Evolutionary conservation across 2,888 invertebrate genomes (phyloP).

Genomic region (Chymomyza fuscimana): DNA sequence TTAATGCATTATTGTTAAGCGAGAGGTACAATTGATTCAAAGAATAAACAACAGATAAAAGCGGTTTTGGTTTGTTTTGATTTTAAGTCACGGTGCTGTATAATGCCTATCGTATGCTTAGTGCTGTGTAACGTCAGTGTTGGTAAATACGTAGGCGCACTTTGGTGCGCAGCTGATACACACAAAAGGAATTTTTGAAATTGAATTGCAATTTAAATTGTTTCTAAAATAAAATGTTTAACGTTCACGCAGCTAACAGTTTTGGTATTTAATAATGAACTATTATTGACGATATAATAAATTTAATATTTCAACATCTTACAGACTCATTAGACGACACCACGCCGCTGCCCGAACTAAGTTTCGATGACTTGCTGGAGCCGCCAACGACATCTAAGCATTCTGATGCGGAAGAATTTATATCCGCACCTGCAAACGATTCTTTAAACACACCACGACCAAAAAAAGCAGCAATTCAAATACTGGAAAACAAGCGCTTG

Average conservation of each 20-base stretch:
- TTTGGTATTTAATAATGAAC: slow-evolving; percentile 27
- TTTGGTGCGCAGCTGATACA: slow-evolving; percentile 52
- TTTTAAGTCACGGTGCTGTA: not conserved
- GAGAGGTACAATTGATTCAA: not conserved
- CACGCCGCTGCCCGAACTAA: slow-evolving; percentile 67
- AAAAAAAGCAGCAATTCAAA: slow-evolving; percentile 29
- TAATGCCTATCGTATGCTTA: not conserved
- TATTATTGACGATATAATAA: not conserved
- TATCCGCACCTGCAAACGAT: slow-evolving; percentile 33
- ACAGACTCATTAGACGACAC: slow-evolving; percentile 68
- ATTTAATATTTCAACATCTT: not conserved
- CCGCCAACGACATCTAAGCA: slow-evolving; percentile 51
- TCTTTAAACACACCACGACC: slow-evolving; percentile 62
- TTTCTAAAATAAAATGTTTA: slow-evolving; percentile 35
- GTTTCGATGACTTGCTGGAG: slow-evolving; percentile 74
- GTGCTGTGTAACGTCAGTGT: slow-evolving; percentile 20
- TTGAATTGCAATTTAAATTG: slow-evolving; percentile 46
- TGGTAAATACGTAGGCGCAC: slow-evolving; percentile 23
- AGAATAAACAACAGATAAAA: not conserved
- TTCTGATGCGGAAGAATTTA: slow-evolving; percentile 13
- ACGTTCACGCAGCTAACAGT: slow-evolving; percentile 11
- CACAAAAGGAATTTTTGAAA: slow-evolving; percentile 54
- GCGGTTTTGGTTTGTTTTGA: not conserved
- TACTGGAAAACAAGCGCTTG: slow-evolving; percentile 60
- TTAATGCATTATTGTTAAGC: not conserved